A percentile compares a stretch with the other conserved stretches of the same genome.
phyloP scores from a whole-genome alignment of 2,888 invertebrate genomes.

The Drepanosiphum platanoidis region DNA sequence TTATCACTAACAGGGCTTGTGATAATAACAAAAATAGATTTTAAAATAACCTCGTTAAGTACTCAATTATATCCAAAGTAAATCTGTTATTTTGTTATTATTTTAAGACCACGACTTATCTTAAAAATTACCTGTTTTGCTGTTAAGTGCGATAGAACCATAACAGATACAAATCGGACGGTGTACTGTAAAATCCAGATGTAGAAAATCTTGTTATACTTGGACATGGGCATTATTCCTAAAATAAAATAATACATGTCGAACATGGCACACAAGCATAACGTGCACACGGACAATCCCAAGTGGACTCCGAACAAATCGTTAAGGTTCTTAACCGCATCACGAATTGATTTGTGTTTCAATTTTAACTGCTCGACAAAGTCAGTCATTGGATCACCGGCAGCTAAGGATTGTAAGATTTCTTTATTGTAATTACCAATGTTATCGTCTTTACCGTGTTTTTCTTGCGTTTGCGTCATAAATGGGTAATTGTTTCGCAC shows the following conservation, averaged over 20 bases:
- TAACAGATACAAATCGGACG: constrained; percentile 13
- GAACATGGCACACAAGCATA: constrained; percentile 63
- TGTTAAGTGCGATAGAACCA: constrained; percentile 10
- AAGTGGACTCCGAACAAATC: constrained; percentile 61
- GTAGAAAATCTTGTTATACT: not conserved
- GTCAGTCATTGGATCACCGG: not conserved
- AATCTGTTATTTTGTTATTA: too few species aligned
- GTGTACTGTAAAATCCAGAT: constrained; percentile 37
- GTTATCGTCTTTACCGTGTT: too few species aligned
- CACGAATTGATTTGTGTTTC: constrained; percentile 1
- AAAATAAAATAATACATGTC: constrained; percentile 58
- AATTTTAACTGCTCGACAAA: not conserved
- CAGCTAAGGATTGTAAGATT: not conserved
- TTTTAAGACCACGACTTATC: too few species aligned
- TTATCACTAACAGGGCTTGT: too few species aligned
- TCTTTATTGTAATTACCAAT: not conserved
- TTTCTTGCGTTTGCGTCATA: not conserved
- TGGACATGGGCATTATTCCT: not conserved
- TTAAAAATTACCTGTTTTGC: constrained; percentile 33
- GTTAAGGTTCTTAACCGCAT: constrained; percentile 57
- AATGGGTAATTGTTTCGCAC: constrained; percentile 26
- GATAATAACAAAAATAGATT: too few species aligned
- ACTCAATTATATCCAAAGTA: too few species aligned
- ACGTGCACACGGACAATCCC: constrained; percentile 59
- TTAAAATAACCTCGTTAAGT: too few species aligned